Base-by-base conservation (phyloP, 92 coral and sea anemone species). In the Siderastrea radians region DNA sequence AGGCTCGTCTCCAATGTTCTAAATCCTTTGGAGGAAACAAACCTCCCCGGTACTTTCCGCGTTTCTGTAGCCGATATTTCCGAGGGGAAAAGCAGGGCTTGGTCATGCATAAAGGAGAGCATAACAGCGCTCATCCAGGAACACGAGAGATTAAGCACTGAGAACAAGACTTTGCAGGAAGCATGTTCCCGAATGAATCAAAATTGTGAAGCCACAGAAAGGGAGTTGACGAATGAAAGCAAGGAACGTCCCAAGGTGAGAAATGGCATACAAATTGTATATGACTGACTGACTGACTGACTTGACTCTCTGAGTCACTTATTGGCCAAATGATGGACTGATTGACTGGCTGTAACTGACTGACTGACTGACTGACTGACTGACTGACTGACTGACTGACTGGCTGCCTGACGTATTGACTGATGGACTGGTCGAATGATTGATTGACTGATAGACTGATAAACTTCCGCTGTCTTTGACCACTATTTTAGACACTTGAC, bases 1-100 rank as follows among this genome's bases (percentile, higher is more conserved):
- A 77, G 97, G 57, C 73, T 94, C 10, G 86, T 94, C 12, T 65
- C 93, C 17, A 93, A 75, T 61, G 90, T 94, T 11, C 78, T 87
- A 9, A 90, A 76, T 75, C 93, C 95, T 16, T 81, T 94, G 14
- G 84, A 88, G 74, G 88, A 94, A 74, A 90, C 88, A 1, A 79
- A 76, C 5, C 8, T 86, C 15, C 86, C 82, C 9, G 77, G 86
- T 59, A 54, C 44, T 3, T 17, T 43, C 5, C 71, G 19, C 49
- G 84, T 77, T 43, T 63, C 26, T 11, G 79, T 90, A 1, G 91
- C 72, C 16, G 72, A 78, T 38, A 84, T 86, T 58, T 74, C 86
- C 8, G 81, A 72, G 63, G 90, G 87, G 6, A 72, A 83, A 61
- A 72, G 72, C 46, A 61, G 88, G 57, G 83, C 91, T 3, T 91